These are phyloP conservation scores for Urocyon cinereoargenteus DNA, from an alignment of 2,797 vertebrate species.

Conservation along the genomic window DNA sequence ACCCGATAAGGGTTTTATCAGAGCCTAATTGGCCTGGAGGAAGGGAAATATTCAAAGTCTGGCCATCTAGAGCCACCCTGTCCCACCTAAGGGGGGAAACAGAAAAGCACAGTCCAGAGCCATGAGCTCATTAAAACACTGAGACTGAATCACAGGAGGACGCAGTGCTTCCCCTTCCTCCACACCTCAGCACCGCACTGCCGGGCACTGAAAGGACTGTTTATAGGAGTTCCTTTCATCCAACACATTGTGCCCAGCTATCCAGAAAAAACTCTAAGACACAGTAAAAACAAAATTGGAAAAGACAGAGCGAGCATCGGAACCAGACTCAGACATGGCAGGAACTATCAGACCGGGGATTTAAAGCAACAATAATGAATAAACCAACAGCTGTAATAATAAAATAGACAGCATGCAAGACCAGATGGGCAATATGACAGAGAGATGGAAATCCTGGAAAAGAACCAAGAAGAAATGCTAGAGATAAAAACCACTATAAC, in stretches of 20 bases:
- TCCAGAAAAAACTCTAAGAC: not conserved
- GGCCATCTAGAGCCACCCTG: no score
- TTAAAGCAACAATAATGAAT: not conserved
- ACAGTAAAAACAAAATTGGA: not conserved
- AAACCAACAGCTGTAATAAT: not conserved
- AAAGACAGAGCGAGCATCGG: not conserved
- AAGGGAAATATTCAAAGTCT: not conserved
- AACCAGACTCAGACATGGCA: not conserved
- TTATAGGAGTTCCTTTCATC: not conserved
- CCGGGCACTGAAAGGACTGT: not conserved
- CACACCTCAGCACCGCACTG: not conserved
- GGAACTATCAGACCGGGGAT: not conserved
- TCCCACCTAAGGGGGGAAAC: not conserved
- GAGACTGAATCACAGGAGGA: not conserved
- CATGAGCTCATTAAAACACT: not conserved
- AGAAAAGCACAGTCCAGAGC: not conserved
- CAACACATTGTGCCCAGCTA: no score
- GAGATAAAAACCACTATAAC: not conserved
- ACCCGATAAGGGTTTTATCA: not conserved
- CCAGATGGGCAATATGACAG: not conserved
- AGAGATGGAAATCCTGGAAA: not conserved
- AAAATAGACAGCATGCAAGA: not conserved
- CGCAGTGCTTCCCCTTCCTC: not conserved
- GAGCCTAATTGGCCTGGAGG: not conserved
- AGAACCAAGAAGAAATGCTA: not conserved